phyloP scores from a whole-genome alignment of 2,888 invertebrate genomes.

The Argynnis bischoffii region DNA sequence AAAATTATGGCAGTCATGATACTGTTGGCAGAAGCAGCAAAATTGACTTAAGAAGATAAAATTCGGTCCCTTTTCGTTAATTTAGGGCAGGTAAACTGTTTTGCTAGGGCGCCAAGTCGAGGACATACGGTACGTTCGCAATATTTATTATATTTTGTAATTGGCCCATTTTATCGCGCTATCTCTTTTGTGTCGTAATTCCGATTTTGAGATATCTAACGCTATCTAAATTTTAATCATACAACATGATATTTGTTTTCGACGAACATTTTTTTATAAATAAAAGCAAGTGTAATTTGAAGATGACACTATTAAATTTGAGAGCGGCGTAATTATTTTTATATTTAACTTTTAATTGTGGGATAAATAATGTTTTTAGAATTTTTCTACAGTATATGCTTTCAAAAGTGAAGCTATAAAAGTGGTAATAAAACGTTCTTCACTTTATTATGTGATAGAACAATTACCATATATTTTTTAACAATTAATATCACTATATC shows the following conservation, averaged over 20 bases:
- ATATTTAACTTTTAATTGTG: no score
- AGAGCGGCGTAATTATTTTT: no score
- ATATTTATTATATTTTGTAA: conserved; percentile 80
- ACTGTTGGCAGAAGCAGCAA: conserved; percentile 40
- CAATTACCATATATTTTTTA: no score
- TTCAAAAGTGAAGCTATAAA: no score
- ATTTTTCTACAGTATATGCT: no score
- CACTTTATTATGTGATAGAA: no score
- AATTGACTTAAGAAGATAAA: conserved; percentile 68
- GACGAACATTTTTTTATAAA: conserved; percentile 2
- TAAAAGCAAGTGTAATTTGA: not conserved
- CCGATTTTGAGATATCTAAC: conserved; percentile 48
- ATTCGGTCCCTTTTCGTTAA: conserved; percentile 62
- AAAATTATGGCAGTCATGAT: conserved; percentile 30
- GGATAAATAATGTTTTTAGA: no score
- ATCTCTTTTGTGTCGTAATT: conserved; percentile 55
- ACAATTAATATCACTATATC: no score
- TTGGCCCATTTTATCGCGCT: conserved; percentile 62
- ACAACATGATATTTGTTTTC: conserved; percentile 10
- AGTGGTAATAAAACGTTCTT: no score
- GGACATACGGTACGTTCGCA: conserved; percentile 57
- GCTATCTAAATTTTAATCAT: conserved; percentile 33
- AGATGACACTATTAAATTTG: not conserved
- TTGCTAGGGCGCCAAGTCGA: conserved; percentile 62
- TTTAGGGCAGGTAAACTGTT: conserved; percentile 73